Evolutionary conservation across 2,797 vertebrate genomes (phyloP), one percentile per base, ranked within the genome.

Genomic region (Cryptoprocta ferox): DNA sequence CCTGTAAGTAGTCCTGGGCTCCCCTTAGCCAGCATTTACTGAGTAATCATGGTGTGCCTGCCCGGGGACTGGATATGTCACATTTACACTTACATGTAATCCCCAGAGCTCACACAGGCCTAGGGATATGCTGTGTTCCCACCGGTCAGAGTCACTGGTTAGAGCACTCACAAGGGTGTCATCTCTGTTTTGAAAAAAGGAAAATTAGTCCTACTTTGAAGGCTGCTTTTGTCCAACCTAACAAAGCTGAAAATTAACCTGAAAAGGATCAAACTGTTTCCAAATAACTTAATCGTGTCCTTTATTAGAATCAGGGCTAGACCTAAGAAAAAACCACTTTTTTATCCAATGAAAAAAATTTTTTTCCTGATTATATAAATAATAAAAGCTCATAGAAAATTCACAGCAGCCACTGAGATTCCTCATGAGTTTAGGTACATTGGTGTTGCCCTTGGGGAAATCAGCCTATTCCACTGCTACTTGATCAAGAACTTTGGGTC

Each of bases 271-370:
- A 78, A 37, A 59, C 56, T 70, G 10, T 80, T 95, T 75, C 26
- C 35, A 68, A 50, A 35, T 71, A 65, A 82, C 4, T 63, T 81
- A 42, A 76, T 10, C 11, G 13, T 84, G 59, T 80, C 50, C 16
- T 24, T 71, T 83, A 8, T 53, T 79, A 86, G 39, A 86, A 87
- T 90, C 30, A 59, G 53, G 28, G 35, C 26, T 70, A 59, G 63
- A 82, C 32, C 63, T 80, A 53, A 92, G 35, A 30, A 32, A 71
- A 53, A 95, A 96, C 53, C 26, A 15, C 32, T 24, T 59, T 78
- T 81, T 48, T 45, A 63, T 53, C 15, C 28, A 39, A 16, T 65
- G 39, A 61, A 80, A 93, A 75, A n/a, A 30, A 5, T 8, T 50
- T 50, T 79, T 71, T 75, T 53, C 76, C 50, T 35, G 10, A 26